Evolutionary conservation across 2,113 vertebrate genomes (phyloP).

Genomic region (Raja brachyura): DNA sequence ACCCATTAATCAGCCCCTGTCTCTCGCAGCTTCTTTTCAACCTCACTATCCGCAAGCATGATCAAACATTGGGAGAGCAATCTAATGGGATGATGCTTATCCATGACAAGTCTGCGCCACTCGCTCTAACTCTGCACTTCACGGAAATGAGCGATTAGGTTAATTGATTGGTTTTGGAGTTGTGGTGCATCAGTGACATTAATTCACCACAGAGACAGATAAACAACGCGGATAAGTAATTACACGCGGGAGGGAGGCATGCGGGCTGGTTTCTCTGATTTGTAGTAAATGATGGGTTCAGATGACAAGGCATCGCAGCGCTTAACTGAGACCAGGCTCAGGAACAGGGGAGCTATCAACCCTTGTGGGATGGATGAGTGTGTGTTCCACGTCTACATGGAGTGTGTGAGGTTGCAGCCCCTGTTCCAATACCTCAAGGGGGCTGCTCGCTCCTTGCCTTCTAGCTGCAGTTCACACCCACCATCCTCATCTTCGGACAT

Average conservation of each 20-base stretch:
- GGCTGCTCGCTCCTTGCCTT: too few species aligned
- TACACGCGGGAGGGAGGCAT: neutral
- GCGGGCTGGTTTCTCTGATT: neutral
- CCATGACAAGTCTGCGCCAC: neutral
- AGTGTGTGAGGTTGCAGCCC: too few species aligned
- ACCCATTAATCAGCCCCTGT: neutral
- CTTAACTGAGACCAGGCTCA: neutral
- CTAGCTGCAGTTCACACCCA: too few species aligned
- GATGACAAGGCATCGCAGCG: neutral
- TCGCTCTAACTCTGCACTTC: neutral
- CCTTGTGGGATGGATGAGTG: too few species aligned
- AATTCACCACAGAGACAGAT: neutral
- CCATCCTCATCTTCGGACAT: too few species aligned
- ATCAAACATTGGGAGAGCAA: neutral
- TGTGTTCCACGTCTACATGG: too few species aligned
- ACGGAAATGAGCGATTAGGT: neutral
- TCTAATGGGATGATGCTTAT: neutral
- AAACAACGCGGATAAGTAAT: neutral
- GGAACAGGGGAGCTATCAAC: neutral
- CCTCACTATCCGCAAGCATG: neutral
- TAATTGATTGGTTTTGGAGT: neutral
- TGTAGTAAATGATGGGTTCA: neutral
- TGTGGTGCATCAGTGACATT: neutral
- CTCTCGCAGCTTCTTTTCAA: neutral
- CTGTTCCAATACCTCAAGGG: too few species aligned